Conservation (phyloP, 2,113 vertebrate species). For the Vanacampus margaritifer region DNA sequence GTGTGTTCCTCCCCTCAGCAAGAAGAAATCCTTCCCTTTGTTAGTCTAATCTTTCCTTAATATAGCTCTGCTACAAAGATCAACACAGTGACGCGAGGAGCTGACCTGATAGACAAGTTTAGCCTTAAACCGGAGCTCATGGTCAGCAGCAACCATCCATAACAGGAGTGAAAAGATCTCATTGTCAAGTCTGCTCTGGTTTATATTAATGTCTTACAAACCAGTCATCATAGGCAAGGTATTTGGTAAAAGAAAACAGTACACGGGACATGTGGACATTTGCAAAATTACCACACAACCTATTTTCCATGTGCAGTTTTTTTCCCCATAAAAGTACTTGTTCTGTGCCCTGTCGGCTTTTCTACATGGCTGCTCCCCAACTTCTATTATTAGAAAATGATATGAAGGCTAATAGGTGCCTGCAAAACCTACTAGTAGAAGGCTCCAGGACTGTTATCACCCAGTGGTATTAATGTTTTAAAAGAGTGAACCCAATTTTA, state of each 20-base stretch:
- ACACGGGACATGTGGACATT: constrained; percentile 47
- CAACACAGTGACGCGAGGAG: constrained; percentile 18
- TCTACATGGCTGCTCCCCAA: constrained; percentile 4
- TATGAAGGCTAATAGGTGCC: background rate
- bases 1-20: constrained; percentile 20
- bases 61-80: constrained; percentile 21
- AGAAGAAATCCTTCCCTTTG: constrained; percentile 24
- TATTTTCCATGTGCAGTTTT: constrained; percentile 48
- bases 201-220: constrained; percentile 29
- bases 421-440: background rate
- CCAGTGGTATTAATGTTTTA: background rate
- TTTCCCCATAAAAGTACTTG: constrained; percentile 54
- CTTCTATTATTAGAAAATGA: constrained; percentile 5
- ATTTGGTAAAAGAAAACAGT: constrained; percentile 40
- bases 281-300: constrained; percentile 41
- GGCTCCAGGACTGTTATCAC: background rate
- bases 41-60: constrained; percentile 28
- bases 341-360: constrained; percentile 17
- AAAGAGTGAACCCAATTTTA: background rate
- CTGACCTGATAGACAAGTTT: constrained; percentile 45
- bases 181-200: constrained; percentile 27
- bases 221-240: constrained; percentile 49
- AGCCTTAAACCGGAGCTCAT: constrained; percentile 16
- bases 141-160: constrained; percentile 35
- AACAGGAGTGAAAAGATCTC: constrained; percentile 40